phyloP scores from a whole-genome alignment of 2,797 vertebrate species.

The Labroides dimidiatus region DNA sequence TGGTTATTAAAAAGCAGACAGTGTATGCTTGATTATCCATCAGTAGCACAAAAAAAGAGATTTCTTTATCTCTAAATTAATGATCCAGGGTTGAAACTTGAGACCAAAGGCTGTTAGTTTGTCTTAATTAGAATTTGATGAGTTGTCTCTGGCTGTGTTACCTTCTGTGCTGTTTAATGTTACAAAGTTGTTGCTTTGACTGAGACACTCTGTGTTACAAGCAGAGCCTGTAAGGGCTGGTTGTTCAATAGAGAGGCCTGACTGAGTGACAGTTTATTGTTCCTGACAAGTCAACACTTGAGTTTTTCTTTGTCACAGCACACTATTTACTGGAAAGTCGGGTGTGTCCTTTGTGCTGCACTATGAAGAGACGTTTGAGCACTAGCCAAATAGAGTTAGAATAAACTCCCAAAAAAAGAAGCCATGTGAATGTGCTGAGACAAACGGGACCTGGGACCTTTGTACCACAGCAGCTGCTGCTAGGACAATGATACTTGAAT shows the following conservation, averaged over 20 bases:
- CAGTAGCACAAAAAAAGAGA: not conserved
- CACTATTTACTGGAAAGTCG: slow-evolving; percentile 8
- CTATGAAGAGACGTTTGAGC: slow-evolving; percentile 11
- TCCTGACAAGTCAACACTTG: slow-evolving; percentile 34
- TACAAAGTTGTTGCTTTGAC: slow-evolving; percentile 24
- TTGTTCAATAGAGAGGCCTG: slow-evolving; percentile 11
- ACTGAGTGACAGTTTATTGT: slow-evolving; percentile 38
- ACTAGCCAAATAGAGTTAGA: slow-evolving; percentile 1
- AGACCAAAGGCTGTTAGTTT: slow-evolving; percentile 2
- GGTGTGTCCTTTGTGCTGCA: slow-evolving; percentile 6
- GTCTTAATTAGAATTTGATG: not conserved
- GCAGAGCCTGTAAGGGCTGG: slow-evolving; percentile 15
- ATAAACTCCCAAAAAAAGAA: slow-evolving; percentile 17
- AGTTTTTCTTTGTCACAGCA: slow-evolving; percentile 20
- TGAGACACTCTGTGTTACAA: slow-evolving; percentile 25
- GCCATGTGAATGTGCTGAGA: slow-evolving; percentile 14
- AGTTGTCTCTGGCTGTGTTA: not conserved
- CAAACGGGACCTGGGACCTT: slow-evolving; percentile 19
- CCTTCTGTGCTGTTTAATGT: not conserved
- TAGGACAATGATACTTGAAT: slow-evolving; percentile 26
- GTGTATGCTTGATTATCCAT: too few relatives aligned
- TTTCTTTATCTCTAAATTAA: not conserved
- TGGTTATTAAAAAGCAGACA: too few relatives aligned
- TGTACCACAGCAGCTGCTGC: slow-evolving; percentile 27
- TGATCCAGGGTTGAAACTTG: not conserved